Evolutionary conservation across 2,113 vertebrate species (phyloP).

Genomic region (Emberiza fucata): DNA sequence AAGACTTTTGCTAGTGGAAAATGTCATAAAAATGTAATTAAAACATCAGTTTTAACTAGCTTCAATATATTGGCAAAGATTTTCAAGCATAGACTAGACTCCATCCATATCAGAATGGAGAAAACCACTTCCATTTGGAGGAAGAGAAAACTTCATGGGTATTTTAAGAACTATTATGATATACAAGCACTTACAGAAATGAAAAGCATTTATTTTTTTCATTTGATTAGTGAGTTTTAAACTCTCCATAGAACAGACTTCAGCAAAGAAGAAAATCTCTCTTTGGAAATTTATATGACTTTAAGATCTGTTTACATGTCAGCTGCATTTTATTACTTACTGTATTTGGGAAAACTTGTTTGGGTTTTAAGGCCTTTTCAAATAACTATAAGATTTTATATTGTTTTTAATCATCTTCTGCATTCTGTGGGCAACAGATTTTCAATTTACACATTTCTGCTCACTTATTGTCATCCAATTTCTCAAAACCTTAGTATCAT

Average conservation of each 20-base stretch:
- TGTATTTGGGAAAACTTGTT: neutral
- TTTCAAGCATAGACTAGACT: neutral
- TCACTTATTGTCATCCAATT: neutral
- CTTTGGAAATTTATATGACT: neutral
- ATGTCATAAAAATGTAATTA: neutral
- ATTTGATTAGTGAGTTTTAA: neutral
- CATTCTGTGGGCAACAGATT: neutral
- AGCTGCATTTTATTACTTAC: neutral
- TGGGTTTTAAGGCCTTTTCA: neutral
- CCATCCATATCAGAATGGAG: neutral
- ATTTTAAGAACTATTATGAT: neutral
- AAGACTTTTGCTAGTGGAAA: neutral
- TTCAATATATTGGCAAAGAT: neutral
- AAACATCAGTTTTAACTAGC: neutral
- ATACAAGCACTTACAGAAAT: neutral
- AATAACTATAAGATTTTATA: neutral
- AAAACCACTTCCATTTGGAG: neutral
- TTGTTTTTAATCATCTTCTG: neutral
- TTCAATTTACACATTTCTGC: neutral
- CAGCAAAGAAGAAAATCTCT: neutral
- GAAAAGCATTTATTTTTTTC: neutral
- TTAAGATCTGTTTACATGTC: neutral
- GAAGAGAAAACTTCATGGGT: neutral
- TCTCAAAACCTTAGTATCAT: neutral
- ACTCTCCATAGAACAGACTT: neutral